A percentile compares a stretch with the other conserved stretches of the same genome.
phyloP scores from a whole-genome alignment of 2,888 invertebrate species.

The Drosophila setosimentum region DNA sequence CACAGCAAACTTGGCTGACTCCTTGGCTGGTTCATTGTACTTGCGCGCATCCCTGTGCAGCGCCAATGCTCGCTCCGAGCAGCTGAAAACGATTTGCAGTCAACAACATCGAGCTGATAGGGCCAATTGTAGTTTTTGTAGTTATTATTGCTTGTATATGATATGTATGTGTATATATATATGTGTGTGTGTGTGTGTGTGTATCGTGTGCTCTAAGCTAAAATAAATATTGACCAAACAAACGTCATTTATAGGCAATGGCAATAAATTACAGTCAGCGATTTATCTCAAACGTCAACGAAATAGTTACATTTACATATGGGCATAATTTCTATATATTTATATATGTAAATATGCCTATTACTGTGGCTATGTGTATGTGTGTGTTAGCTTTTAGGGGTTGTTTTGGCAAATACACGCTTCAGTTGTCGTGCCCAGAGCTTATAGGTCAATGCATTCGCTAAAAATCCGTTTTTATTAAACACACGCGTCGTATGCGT shows the following conservation, averaged over 20 bases:
- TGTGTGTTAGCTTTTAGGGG: constrained; percentile 6
- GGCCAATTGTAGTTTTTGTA: constrained; percentile 40
- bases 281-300: constrained; percentile 60
- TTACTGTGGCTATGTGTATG: no score
- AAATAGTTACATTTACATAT: constrained; percentile 7
- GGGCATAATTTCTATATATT: not conserved
- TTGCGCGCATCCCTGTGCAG: constrained; percentile 52
- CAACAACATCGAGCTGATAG: constrained; percentile 47
- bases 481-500: constrained; percentile 52
- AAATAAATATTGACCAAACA: constrained; percentile 77
- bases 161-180: constrained; percentile 9
- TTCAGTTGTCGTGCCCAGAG: constrained; percentile 33
- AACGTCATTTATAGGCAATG: constrained; percentile 55
- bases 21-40: constrained; percentile 54
- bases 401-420: constrained; percentile 13
- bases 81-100: constrained; percentile 57
- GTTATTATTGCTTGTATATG: constrained; percentile 7
- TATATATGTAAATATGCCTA: constrained; percentile 1
- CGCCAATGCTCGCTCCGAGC: constrained; percentile 18
- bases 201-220: constrained; percentile 31
- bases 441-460: constrained; percentile 44
- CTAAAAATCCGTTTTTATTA: constrained; percentile 8
- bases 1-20: constrained; percentile 6
- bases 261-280: constrained; percentile 44
- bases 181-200: constrained; percentile 14